Evolutionary conservation across 2,888 invertebrate genomes (phyloP).

Genomic region (Bugulina stolonifera): DNA sequence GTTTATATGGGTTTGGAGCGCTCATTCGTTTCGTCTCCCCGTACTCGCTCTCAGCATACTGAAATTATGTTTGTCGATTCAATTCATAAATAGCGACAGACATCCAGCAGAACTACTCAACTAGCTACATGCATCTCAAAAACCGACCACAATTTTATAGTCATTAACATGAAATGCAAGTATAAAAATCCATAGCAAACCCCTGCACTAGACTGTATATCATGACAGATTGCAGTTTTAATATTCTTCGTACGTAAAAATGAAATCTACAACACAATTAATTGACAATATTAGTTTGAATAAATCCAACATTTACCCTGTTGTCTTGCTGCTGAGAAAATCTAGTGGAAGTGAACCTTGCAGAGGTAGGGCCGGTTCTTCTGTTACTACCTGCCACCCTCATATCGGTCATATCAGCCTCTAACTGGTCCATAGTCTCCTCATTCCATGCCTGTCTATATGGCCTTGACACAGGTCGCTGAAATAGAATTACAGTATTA

Average conservation of each 20-base stretch:
- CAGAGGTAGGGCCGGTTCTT: not conserved
- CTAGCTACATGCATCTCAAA: too few relatives aligned
- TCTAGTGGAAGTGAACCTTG: constrained; percentile 21
- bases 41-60: not conserved
- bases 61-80: not conserved
- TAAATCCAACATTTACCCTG: not conserved
- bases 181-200: too few relatives aligned
- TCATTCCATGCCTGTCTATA: constrained; percentile 22
- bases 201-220: too few relatives aligned
- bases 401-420: constrained; percentile 21
- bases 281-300: too few relatives aligned
- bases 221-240: too few relatives aligned
- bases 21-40: not conserved
- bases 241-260: too few relatives aligned
- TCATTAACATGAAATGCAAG: too few relatives aligned
- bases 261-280: too few relatives aligned
- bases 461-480: not conserved
- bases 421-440: constrained; percentile 7
- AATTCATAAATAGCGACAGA: too few relatives aligned
- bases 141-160: too few relatives aligned
- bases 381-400: constrained; percentile 5
- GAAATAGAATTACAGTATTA: too few relatives aligned
- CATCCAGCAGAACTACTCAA: too few relatives aligned
- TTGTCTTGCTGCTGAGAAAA: not conserved
- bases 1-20: constrained; percentile 33